These are phyloP conservation scores for Stigmatopora argus DNA, from an alignment of 2,113 vertebrate species.

Conservation along the genomic window DNA sequence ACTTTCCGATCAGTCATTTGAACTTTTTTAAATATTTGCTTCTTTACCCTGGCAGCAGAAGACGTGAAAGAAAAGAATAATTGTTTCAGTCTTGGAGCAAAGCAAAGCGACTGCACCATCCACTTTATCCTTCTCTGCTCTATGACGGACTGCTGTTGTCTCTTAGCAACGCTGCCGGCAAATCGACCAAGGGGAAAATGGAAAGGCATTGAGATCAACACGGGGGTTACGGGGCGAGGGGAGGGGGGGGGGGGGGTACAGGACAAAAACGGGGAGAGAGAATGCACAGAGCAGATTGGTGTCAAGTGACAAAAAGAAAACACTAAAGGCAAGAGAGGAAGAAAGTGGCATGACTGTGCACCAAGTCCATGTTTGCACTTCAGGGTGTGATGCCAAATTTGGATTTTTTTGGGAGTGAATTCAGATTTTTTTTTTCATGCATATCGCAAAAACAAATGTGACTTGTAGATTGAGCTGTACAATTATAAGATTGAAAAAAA, in stretches of 20 bases:
- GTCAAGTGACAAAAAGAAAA: constrained; percentile 11
- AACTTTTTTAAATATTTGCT: neutral
- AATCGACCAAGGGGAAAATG: constrained; percentile 40
- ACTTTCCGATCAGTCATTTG: neutral
- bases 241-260: neutral
- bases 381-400: too few relatives aligned
- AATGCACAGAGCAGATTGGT: constrained; percentile 21
- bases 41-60: neutral
- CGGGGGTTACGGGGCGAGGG: neutral
- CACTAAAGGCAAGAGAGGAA: neutral
- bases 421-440: too few relatives aligned
- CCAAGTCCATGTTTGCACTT: too few relatives aligned
- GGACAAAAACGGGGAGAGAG: constrained; percentile 22
- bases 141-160: constrained; percentile 30
- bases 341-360: neutral
- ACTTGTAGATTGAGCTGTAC: too few relatives aligned
- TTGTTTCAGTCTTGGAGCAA: constrained; percentile 18
- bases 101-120: constrained; percentile 16
- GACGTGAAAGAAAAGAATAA: constrained; percentile 5
- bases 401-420: too few relatives aligned
- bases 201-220: constrained; percentile 33
- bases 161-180: constrained; percentile 54
- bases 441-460: too few relatives aligned
- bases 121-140: constrained; percentile 21
- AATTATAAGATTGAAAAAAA: too few relatives aligned